Evolutionary conservation across 23 tunicate species (phyloP), one percentile per base, ranked within the genome.

Genomic region (Oikopleura albicans): DNA sequence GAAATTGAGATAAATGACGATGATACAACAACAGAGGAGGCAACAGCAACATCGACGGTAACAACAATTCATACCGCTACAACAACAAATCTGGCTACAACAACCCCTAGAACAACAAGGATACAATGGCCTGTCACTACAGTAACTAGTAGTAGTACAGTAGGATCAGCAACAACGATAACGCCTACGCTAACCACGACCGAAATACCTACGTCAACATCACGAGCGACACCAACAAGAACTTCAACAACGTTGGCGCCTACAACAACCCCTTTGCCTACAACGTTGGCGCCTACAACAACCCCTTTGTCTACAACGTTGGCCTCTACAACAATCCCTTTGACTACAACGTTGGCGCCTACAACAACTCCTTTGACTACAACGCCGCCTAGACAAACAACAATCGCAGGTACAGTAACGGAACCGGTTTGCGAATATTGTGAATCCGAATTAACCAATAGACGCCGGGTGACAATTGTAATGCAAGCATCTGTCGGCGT

Each of bases 111-210:
- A 22, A 8, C 83, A 39, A 8, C 83, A 4, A 75, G 39, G 36
- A n/a, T n/a, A 8, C 39, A 41, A 39, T 39, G 49, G 31, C 39
- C 39, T 31, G 41, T 31, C 35, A 39, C 39, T 12, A 56, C 31
- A 1, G 39, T 56, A 2, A 83, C 84, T 1, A 83, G 49, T 29
- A 4, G 49, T 76, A 28, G 33, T 27, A 16, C 83, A 1, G 39
- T 56, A 1, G 41, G 39, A 4, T 1, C 29, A 0, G 86, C n/a
- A 4, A 84, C 76, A 8, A 84, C 86, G 0, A 84, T 39, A 57
- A 38, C 39, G 75, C 38, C 84, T 39, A 41, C 39, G 37, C 83
- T 28, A 39, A 59, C 86, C 33, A 84, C 84, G 0, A 84, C 84
- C 22, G 75, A 63, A 41, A 38, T 59, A 59, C 12, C 66, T 22